Percentiles rank a stretch among this genome's conserved stretches.
These are phyloP conservation scores for Geococcyx californianus DNA, from an alignment of 2,113 vertebrate species.

Conservation along the genomic window DNA sequence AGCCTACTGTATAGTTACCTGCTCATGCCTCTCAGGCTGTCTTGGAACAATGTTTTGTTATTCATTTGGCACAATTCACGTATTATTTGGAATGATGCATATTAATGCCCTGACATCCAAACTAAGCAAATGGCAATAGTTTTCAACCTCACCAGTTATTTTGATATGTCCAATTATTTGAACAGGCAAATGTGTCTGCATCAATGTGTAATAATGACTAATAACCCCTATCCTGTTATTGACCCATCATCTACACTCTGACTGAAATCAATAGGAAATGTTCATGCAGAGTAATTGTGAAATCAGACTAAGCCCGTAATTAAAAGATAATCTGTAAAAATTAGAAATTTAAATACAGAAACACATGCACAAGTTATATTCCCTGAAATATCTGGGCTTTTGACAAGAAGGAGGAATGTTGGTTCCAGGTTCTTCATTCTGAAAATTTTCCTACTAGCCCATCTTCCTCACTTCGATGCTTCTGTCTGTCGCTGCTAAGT, in stretches of 20 bases:
- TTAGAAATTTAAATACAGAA: background rate
- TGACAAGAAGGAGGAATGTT: background rate
- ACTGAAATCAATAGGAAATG: conserved; percentile 19
- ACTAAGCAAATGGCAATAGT: conserved; percentile 56
- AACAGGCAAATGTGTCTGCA: conserved; percentile 24
- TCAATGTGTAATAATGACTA: conserved; percentile 37
- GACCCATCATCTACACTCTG: conserved; percentile 30
- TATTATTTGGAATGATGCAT: conserved; percentile 19
- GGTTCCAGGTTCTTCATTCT: background rate
- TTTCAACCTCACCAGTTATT: conserved; percentile 59
- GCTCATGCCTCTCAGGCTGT: background rate
- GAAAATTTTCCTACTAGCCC: background rate
- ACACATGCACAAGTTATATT: background rate
- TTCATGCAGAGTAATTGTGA: conserved; percentile 25
- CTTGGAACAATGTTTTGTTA: conserved; percentile 7
- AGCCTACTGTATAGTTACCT: background rate
- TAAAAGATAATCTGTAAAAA: conserved; percentile 11
- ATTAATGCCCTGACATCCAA: conserved; percentile 31
- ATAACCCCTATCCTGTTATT: conserved; percentile 43
- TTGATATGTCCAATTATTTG: conserved; percentile 64
- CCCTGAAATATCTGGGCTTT: background rate
- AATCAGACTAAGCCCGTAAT: conserved; percentile 12
- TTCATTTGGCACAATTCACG: background rate
- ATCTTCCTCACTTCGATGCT: background rate
- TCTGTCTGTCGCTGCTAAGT: background rate